Percentiles rank a stretch among this genome's conserved stretches.
Evolutionary conservation across 2,888 invertebrate genomes (phyloP).

Genomic region (Drosophila anceps): DNA sequence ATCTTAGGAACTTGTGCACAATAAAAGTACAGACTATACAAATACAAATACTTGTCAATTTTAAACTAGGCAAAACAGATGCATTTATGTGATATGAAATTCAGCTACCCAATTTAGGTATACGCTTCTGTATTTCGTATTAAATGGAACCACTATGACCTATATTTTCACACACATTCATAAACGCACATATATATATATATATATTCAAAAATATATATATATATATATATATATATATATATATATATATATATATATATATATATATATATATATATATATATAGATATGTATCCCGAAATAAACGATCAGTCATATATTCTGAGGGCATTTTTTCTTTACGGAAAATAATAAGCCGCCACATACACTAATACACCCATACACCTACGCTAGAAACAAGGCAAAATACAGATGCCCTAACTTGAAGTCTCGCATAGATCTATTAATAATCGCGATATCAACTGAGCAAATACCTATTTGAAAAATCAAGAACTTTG

Average conservation of each 20-base stretch:
- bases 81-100: not conserved
- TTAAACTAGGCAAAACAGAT: not conserved
- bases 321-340: constrained; percentile 62
- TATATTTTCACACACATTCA: constrained; percentile 31
- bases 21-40: not conserved
- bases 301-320: constrained; percentile 54
- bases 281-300: constrained; percentile 32
- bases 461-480: constrained; percentile 51
- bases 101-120: constrained; percentile 15
- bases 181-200: too few relatives aligned
- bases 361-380: constrained; percentile 28
- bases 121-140: constrained; percentile 30
- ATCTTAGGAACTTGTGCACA: not conserved
- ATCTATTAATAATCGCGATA: constrained; percentile 63
- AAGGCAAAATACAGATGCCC: constrained; percentile 61
- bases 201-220: too few relatives aligned
- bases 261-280: constrained; percentile 8
- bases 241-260: constrained; percentile 11
- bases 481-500: constrained; percentile 52
- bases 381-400: constrained; percentile 38
- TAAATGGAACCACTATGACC: constrained; percentile 50
- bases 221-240: too few relatives aligned
- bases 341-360: constrained; percentile 62
- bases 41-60: not conserved
- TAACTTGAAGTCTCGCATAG: constrained; percentile 61